Conservation (phyloP, 2,113 vertebrate species). For the Anoplopoma fimbria region DNA sequence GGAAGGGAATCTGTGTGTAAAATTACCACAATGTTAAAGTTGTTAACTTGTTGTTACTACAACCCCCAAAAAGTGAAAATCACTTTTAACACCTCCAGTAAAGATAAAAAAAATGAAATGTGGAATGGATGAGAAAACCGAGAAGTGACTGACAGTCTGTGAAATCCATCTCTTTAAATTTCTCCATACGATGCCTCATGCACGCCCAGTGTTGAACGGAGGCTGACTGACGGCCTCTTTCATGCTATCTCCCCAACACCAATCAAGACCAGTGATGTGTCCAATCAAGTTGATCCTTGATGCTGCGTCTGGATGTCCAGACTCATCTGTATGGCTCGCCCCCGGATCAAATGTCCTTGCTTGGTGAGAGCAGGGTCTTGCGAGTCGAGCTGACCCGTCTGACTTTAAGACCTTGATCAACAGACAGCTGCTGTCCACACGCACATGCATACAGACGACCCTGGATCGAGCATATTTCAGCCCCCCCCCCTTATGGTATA, state of each 20-base stretch:
- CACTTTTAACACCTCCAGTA: no score
- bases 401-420: constrained; percentile 56
- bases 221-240: constrained; percentile 51
- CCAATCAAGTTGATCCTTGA: constrained; percentile 63
- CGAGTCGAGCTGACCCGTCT: constrained; percentile 62
- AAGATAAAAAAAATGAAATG: background rate
- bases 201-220: constrained; percentile 26
- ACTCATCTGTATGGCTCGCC: constrained; percentile 69
- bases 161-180: constrained; percentile 11
- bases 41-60: no score
- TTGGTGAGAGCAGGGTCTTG: constrained; percentile 35
- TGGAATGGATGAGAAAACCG: constrained; percentile 4
- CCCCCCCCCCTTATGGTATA: no score
- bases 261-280: constrained; percentile 62
- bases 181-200: constrained; percentile 17
- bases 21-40: no score
- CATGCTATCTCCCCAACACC: constrained; percentile 8
- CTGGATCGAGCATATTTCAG: background rate
- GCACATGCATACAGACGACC: background rate
- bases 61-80: no score
- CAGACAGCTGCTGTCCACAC: constrained; percentile 54
- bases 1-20: no score
- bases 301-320: constrained; percentile 56
- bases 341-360: constrained; percentile 50
- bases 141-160: constrained; percentile 1